Evolutionary conservation across 1,140 invertebrate species (phyloP), one percentile per base, ranked within the genome.

Genomic region (Bombus ignitus): DNA sequence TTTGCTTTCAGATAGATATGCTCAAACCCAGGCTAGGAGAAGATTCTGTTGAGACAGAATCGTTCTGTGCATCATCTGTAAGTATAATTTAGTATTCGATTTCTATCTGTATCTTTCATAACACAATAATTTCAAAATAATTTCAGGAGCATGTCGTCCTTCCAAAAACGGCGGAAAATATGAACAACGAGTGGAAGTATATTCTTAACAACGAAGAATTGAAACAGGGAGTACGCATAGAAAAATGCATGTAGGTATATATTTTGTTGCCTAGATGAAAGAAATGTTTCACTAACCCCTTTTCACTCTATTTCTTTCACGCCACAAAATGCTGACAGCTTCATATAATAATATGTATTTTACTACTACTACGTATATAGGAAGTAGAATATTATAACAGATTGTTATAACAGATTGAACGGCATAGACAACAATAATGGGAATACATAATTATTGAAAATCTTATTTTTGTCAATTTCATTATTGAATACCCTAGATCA

Each of bases 121-220:
- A 53, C 5, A 22, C 18, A 53, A 53, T 53, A 53, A 53, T 22
- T 53, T 53, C 47, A 53, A 71, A 73, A 87, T 81, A 80, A 82
- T 92, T 47, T 91, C 87, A 95, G 94, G 93, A 93, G 87, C 79
- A 90, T 80, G 81, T 95, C 18, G 92, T 95, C 25, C 95, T 92
- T 83, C 96, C 95, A 1, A 94, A 94, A 91, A 88, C 91, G 37
- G 96, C 94, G 0, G 86, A 94, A 87, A 96, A 92, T 74, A 91
- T 94, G 74, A 91, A 94, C 9, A 92, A 94, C 15, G 94, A 96
- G 70, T 96, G 95, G 95, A 93, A 96, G 59, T 96, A 94, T 72
- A 93, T 97, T 28, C 93, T 96, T 10, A 97, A 96, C 91, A 94
- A 95, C 44, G 91, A 91, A 6, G 94, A 96, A 39, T 96, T 96